These are phyloP conservation scores for Narcine bancroftii DNA, from an alignment of 2,113 vertebrate genomes.

Conservation along the genomic window DNA sequence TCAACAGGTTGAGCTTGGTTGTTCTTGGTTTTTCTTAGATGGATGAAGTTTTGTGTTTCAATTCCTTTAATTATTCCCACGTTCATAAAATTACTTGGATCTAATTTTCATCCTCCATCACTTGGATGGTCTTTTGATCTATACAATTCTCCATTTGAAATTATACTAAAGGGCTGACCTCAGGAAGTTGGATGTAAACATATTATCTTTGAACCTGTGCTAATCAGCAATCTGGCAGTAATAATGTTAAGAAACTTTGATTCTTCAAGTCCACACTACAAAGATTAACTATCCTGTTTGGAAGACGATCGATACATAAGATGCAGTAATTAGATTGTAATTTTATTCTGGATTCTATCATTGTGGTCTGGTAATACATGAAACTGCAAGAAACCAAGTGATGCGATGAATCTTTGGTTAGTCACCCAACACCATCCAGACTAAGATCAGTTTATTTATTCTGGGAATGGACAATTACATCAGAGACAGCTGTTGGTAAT, in stretches of 20 bases:
- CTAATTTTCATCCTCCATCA: no score
- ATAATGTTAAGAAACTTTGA: not conserved
- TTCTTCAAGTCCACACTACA: not conserved
- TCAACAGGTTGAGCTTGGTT: no score
- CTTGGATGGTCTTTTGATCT: no score
- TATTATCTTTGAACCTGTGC: not conserved
- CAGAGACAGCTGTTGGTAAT: not conserved
- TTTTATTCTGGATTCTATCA: not conserved
- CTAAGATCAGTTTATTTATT: not conserved
- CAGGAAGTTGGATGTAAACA: not conserved
- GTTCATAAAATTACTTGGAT: not conserved
- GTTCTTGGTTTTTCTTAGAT: no score
- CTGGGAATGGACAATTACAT: not conserved
- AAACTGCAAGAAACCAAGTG: not conserved
- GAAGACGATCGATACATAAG: not conserved
- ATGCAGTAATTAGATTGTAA: not conserved
- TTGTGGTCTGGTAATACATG: not conserved
- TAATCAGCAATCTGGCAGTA: not conserved
- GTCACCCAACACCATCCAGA: not conserved
- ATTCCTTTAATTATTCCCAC: not conserved
- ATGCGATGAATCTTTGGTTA: no score
- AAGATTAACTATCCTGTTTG: not conserved
- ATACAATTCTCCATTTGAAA: no score
- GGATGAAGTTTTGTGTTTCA: no score
- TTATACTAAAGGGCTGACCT: not conserved